Conservation (phyloP, 2,113 vertebrate species). For the Tympanuchus pallidicinctus region DNA sequence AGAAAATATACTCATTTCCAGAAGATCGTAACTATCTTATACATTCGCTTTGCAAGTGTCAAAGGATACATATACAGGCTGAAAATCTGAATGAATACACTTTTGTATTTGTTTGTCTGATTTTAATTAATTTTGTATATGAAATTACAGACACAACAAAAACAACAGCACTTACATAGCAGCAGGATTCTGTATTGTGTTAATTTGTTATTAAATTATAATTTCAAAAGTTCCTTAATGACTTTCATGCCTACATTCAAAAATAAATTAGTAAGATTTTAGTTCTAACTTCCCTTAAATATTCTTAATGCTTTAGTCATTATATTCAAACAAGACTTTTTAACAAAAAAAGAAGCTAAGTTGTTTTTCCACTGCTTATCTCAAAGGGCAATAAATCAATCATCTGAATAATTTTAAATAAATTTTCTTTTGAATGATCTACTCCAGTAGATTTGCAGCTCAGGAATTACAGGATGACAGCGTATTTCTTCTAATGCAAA, state of each 20-base stretch:
- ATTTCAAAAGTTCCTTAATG: neutral
- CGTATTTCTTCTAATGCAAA: neutral
- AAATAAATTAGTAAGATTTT: neutral
- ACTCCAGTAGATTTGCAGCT: neutral
- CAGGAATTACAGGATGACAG: neutral
- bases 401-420: neutral
- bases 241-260: neutral
- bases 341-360: neutral
- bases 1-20: neutral
- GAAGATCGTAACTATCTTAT: neutral
- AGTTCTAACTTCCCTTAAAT: neutral
- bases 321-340: neutral
- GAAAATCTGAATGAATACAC: neutral
- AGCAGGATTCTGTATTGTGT: accelerated
- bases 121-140: neutral
- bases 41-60: neutral
- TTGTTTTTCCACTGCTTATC: neutral
- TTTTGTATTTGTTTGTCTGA: neutral
- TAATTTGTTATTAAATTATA: neutral
- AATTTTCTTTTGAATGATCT: neutral
- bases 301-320: neutral
- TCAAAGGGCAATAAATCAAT: neutral
- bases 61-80: neutral
- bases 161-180: neutral
- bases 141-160: neutral